Percentiles rank a stretch among this genome's conserved stretches.
phyloP scores from a whole-genome alignment of 92 coral and sea anemone species.

The Nematostella vectensis region DNA sequence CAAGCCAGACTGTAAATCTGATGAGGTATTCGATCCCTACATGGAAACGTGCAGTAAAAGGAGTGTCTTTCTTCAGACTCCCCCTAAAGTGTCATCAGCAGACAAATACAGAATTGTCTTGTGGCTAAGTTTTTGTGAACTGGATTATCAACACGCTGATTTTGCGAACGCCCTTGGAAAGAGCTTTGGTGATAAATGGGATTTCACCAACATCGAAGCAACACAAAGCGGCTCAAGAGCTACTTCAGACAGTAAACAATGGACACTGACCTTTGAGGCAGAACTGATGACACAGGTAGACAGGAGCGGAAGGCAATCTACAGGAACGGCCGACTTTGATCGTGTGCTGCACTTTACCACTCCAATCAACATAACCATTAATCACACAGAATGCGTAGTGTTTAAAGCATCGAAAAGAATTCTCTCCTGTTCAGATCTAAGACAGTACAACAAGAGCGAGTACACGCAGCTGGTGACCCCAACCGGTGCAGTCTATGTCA shows the following conservation, averaged over 20 bases:
- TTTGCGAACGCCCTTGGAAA: neutral
- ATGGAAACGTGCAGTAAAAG: too few species aligned
- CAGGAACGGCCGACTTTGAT: neutral
- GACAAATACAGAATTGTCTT: too few species aligned
- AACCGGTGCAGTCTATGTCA: slow-evolving; percentile 9
- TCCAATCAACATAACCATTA: slow-evolving; percentile 2
- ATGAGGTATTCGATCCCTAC: neutral
- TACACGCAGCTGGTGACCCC: slow-evolving; percentile 5
- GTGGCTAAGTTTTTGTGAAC: too few species aligned
- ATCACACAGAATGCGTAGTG: neutral
- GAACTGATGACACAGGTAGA: neutral
- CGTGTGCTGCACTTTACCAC: slow-evolving; percentile 3
- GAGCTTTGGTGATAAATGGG: neutral
- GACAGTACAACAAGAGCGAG: slow-evolving; percentile 7
- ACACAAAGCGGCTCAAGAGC: too few species aligned
- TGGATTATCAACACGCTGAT: too few species aligned
- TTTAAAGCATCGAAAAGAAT: slow-evolving; percentile 15
- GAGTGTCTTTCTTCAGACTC: too few species aligned
- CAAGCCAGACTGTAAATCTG: too few species aligned
- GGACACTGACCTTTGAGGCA: neutral
- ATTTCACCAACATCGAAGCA: neutral
- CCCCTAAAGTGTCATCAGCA: too few species aligned
- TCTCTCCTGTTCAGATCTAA: slow-evolving; percentile 8
- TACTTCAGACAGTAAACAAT: neutral
- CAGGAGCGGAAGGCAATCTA: neutral